These are phyloP conservation scores for Brenthis daphne DNA, from an alignment of 2,888 invertebrate genomes.

Conservation along the genomic window DNA sequence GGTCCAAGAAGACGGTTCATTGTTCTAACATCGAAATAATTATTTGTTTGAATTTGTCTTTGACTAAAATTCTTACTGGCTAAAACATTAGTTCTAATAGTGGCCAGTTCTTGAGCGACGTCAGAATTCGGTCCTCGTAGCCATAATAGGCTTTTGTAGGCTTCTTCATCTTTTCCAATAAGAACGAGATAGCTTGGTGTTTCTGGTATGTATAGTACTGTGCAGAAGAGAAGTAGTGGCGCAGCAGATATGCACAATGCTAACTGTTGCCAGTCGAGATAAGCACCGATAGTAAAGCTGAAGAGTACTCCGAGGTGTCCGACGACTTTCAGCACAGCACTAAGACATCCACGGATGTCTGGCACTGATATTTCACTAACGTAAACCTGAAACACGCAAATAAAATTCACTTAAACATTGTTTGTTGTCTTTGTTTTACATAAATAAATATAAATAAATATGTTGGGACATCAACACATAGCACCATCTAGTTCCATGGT, in stretches of 20 bases:
- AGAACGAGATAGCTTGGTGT: conserved; percentile 93
- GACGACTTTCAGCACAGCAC: conserved; percentile 92
- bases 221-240: conserved; percentile 88
- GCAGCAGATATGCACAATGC: conserved; percentile 91
- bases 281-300: conserved; percentile 91
- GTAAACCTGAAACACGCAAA: conserved; percentile 84
- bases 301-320: conserved; percentile 93
- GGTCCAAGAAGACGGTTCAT: conserved; percentile 84
- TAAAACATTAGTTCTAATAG: conserved; percentile 86
- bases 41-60: conserved; percentile 71
- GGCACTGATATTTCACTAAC: conserved; percentile 95
- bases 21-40: conserved; percentile 71
- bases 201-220: conserved; percentile 91
- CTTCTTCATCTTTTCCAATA: conserved; percentile 86
- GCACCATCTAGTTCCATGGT: too few relatives aligned
- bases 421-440: not conserved
- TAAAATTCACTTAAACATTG: conserved; percentile 20
- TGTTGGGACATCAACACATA: too few relatives aligned
- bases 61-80: conserved; percentile 79
- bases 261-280: conserved; percentile 92
- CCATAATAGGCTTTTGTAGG: conserved; percentile 87
- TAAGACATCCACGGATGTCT: conserved; percentile 92
- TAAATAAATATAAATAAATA: too few relatives aligned
- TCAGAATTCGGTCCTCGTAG: conserved; percentile 91
- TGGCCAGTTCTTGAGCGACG: conserved; percentile 87